Percentiles rank a stretch among this genome's conserved stretches.
These are phyloP conservation scores for Heliconius charithonia DNA, from an alignment of 2,888 invertebrate species.

Conservation along the genomic window DNA sequence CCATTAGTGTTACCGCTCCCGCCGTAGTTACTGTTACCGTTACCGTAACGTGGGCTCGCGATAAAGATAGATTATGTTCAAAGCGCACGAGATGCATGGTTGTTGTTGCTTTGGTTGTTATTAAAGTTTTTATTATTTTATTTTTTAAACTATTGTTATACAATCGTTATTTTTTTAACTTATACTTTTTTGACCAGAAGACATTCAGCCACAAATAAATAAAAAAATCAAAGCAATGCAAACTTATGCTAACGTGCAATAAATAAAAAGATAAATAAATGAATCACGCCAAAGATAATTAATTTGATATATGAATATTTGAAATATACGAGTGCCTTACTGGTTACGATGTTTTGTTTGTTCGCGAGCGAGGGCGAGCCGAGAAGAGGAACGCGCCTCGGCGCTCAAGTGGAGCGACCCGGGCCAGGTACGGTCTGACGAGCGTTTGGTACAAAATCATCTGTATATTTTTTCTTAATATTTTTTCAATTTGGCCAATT, in stretches of 20 bases:
- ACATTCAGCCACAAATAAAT: background rate
- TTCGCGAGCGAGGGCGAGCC: constrained; percentile 59
- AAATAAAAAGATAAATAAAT: constrained; percentile 56
- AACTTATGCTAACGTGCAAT: constrained; percentile 33
- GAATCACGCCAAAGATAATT: constrained; percentile 78
- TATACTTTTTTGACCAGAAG: background rate
- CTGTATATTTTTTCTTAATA: too few species aligned
- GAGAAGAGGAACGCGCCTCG: constrained; percentile 86
- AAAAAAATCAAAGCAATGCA: background rate
- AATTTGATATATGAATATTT: constrained; percentile 62
- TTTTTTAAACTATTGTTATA: constrained; percentile 9
- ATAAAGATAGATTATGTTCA: constrained; percentile 22
- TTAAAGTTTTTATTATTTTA: background rate
- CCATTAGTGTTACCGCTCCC: constrained; percentile 7
- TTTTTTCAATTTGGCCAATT: too few species aligned
- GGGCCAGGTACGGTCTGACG: constrained; percentile 89
- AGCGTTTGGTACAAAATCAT: constrained; percentile 66
- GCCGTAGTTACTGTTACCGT: constrained; percentile 1
- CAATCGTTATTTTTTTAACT: constrained; percentile 2
- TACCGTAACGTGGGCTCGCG: constrained; percentile 22
- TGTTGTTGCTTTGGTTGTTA: constrained; percentile 16
- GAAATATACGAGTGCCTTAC: constrained; percentile 84
- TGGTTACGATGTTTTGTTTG: constrained; percentile 81
- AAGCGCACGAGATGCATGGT: constrained; percentile 14
- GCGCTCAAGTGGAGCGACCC: constrained; percentile 91